A percentile compares a stretch with the other conserved stretches of the same genome.
Conservation (phyloP, 1,140 invertebrate genomes). For the Babylonia areolata region DNA sequence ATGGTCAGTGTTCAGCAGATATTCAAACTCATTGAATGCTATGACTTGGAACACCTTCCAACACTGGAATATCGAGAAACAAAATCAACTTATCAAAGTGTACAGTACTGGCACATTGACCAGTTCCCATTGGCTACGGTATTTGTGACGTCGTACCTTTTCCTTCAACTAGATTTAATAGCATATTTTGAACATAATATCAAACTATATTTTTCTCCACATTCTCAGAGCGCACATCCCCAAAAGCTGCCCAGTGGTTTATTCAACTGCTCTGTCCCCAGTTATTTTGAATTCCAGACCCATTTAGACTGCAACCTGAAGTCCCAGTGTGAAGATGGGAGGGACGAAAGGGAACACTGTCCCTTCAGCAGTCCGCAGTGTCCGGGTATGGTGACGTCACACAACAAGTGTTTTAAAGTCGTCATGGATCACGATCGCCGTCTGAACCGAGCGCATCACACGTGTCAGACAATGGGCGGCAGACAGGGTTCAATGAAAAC, state of each 20-base stretch:
- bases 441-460: background rate
- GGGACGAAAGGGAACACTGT: slow-evolving; percentile 26
- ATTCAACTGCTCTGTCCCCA: background rate
- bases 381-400: background rate
- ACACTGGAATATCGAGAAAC: background rate
- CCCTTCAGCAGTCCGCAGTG: slow-evolving; percentile 26
- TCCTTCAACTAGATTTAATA: too few species aligned
- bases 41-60: background rate
- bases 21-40: background rate
- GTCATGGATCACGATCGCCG: background rate
- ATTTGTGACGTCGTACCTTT: background rate
- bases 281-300: background rate
- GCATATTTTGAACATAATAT: background rate
- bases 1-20: background rate
- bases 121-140: background rate
- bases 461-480: background rate
- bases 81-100: background rate
- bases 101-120: background rate
- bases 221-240: background rate
- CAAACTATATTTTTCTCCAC: background rate
- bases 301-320: slow-evolving; percentile 26
- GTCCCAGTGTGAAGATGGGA: background rate
- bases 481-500: background rate
- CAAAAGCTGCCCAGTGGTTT: background rate
- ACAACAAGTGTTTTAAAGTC: background rate